Conservation (phyloP, 2,113 vertebrate species). For the Oceanodroma tethys region DNA sequence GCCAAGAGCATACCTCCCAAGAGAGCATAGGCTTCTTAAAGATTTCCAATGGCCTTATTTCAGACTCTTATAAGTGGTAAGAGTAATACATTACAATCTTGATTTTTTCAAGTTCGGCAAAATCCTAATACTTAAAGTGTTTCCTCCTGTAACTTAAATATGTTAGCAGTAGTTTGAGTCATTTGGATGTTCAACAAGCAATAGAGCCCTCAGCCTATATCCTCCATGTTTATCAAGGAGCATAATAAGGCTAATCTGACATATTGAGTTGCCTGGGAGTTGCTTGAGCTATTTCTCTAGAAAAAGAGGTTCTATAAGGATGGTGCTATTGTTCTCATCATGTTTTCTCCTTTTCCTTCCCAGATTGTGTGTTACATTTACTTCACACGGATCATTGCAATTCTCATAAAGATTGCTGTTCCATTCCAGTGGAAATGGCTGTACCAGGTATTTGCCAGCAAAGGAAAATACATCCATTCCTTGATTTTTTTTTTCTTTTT, state of each 20-base stretch:
- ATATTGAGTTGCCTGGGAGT: background rate
- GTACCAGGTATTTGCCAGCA: conserved; percentile 76
- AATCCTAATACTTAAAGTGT: background rate
- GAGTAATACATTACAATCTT: background rate
- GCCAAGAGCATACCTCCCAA: background rate
- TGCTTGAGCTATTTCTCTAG: background rate
- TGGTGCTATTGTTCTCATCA: background rate
- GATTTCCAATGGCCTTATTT: conserved; percentile 8
- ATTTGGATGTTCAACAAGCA: background rate
- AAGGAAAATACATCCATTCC: background rate
- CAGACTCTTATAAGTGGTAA: background rate
- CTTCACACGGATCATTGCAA: conserved; percentile 87
- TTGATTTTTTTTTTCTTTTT: background rate
- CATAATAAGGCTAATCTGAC: background rate
- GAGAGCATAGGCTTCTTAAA: background rate
- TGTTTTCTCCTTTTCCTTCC: background rate
- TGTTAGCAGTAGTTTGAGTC: background rate
- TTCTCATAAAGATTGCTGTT: conserved; percentile 86
- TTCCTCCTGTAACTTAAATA: background rate
- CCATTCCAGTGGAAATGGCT: conserved; percentile 91
- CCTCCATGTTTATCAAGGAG: background rate
- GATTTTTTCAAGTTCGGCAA: background rate
- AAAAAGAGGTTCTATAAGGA: background rate
- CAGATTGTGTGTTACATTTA: conserved; percentile 90
- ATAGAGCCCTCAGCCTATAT: background rate